Conservation (phyloP, 1,140 invertebrate species). For the Adelges cooleyi region DNA sequence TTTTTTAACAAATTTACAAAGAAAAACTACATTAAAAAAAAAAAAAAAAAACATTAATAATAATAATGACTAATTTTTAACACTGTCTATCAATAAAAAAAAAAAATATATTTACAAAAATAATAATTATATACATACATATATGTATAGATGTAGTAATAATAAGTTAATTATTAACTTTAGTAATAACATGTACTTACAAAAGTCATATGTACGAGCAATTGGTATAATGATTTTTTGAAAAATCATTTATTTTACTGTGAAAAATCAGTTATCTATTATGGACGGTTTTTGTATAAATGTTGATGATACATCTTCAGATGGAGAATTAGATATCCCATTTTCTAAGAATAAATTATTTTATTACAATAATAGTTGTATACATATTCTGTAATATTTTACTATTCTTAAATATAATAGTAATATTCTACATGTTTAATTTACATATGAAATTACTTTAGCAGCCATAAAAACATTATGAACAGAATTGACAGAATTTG, state of each 20-base stretch:
- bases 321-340: neutral
- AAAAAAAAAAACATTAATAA: conserved; percentile 5
- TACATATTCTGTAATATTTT: no score
- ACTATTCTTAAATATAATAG: no score
- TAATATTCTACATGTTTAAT: no score
- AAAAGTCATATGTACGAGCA: neutral
- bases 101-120: conserved; percentile 6
- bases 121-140: neutral
- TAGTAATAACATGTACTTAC: conserved; percentile 16
- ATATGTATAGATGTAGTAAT: no score
- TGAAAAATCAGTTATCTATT: neutral
- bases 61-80: conserved; percentile 23
- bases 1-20: conserved; percentile 18
- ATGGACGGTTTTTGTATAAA: neutral
- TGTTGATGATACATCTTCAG: neutral
- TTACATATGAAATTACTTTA: no score
- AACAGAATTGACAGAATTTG: no score
- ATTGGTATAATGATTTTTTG: no score
- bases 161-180: no score
- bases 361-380: neutral
- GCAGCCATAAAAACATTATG: no score
- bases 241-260: no score
- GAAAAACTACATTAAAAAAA: conserved; percentile 26
- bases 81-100: neutral
- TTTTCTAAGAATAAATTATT: conserved; percentile 8